phyloP scores from a whole-genome alignment of 1,140 invertebrate species.

The Andricus grossulariae region DNA sequence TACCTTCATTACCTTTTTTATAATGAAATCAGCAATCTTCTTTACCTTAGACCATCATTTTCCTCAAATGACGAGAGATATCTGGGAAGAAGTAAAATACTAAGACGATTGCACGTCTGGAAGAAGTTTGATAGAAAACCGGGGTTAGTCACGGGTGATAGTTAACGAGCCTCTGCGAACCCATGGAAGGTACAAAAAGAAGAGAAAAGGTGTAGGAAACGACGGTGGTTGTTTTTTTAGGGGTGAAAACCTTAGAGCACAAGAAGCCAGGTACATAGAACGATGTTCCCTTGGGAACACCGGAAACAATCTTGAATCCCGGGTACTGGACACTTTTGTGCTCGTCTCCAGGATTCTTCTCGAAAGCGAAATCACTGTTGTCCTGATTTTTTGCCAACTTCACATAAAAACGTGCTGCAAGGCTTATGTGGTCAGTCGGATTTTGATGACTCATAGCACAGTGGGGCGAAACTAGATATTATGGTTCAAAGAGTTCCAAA shows the following conservation, averaged over 20 bases:
- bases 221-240: background rate
- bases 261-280: background rate
- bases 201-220: background rate
- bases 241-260: background rate
- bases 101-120: background rate
- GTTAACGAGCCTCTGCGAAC: background rate
- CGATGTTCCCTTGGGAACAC: background rate
- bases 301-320: constrained; percentile 2
- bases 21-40: background rate
- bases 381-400: background rate
- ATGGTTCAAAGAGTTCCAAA: too few species aligned
- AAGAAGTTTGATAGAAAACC: constrained; percentile 1
- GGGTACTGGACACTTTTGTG: background rate
- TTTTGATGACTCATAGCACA: too few species aligned
- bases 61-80: background rate
- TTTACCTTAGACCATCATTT: background rate
- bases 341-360: background rate
- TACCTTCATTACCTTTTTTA: too few species aligned
- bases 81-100: background rate
- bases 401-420: background rate
- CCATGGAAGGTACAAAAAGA: background rate
- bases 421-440: background rate
- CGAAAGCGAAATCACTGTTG: background rate
- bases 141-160: background rate
- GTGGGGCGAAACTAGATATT: too few species aligned